A percentile compares a stretch with the other conserved stretches of the same genome.
Evolutionary conservation across 2,113 vertebrate genomes (phyloP).

Genomic region (Cavia aperea): DNA sequence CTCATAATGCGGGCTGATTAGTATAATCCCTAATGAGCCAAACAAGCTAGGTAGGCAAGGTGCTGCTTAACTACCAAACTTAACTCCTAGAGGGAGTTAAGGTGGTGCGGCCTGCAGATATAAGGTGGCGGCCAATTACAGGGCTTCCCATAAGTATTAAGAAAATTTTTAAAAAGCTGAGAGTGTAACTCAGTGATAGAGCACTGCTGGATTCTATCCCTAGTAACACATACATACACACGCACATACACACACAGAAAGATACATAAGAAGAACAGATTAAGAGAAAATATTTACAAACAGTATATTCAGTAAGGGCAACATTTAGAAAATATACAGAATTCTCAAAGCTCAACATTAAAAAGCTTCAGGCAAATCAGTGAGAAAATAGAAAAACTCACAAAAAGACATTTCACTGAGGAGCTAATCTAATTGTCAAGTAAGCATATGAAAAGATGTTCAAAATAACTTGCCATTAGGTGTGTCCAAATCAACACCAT

Average conservation of each 20-base stretch:
- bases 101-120: too few species aligned
- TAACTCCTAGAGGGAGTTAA: too few species aligned
- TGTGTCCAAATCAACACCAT: conserved; percentile 18
- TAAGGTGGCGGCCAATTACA: too few species aligned
- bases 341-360: not conserved
- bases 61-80: too few species aligned
- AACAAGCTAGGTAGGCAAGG: too few species aligned
- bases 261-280: not conserved
- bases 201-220: not conserved
- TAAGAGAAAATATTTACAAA: conserved; percentile 6
- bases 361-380: not conserved
- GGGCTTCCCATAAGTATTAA: too few species aligned
- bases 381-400: conserved; percentile 11
- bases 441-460: not conserved
- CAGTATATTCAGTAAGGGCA: not conserved
- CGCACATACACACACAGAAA: not conserved
- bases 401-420: not conserved
- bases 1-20: too few species aligned
- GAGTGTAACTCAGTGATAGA: not conserved
- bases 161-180: not conserved
- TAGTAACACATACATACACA: not conserved
- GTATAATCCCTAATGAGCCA: too few species aligned
- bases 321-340: not conserved
- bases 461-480: not conserved
- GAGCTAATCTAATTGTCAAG: not conserved